Evolutionary conservation across 2,797 vertebrate genomes (phyloP).

Genomic region (Botia almorhae): DNA sequence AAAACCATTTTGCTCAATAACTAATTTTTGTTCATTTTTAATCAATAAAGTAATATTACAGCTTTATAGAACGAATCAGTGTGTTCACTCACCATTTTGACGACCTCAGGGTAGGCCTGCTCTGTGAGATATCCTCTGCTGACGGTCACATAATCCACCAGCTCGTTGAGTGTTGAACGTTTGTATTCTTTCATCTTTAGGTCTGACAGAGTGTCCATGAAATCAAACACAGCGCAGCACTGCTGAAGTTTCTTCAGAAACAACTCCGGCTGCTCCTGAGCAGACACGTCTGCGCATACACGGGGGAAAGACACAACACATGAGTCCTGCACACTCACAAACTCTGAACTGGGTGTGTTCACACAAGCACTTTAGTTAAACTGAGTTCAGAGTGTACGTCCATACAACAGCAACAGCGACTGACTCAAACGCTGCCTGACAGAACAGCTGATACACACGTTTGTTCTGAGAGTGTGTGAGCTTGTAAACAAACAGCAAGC

Average conservation of each 20-base stretch:
- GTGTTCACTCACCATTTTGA: constrained; percentile 92
- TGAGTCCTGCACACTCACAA: not conserved
- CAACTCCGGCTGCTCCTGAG: constrained; percentile 97
- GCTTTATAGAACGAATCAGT: too few relatives aligned
- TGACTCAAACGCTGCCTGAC: not conserved
- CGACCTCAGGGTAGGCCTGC: constrained; percentile 98
- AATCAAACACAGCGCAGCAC: constrained; percentile 99
- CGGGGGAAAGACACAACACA: not conserved
- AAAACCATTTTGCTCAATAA: too few relatives aligned
- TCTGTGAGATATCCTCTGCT: constrained; percentile 99
- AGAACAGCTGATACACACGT: constrained; percentile 10
- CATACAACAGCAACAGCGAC: not conserved
- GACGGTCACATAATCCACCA: constrained; percentile 99
- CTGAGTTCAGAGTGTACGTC: constrained; percentile 6
- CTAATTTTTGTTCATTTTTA: too few relatives aligned
- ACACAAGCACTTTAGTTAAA: not conserved
- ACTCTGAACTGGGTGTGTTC: not conserved
- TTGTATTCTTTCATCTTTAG: constrained; percentile 99
- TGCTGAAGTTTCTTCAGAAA: constrained; percentile 99
- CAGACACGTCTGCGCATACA: constrained; percentile 87
- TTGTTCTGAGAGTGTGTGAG: not conserved
- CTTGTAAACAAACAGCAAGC: not conserved
- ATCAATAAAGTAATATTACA: too few relatives aligned
- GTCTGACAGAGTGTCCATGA: constrained; percentile 99
- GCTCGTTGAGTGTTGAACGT: constrained; percentile 98